A percentile compares a stretch with the other conserved stretches of the same genome.
Evolutionary conservation across 2,888 invertebrate species (phyloP).

Genomic region (Volucella zonaria): DNA sequence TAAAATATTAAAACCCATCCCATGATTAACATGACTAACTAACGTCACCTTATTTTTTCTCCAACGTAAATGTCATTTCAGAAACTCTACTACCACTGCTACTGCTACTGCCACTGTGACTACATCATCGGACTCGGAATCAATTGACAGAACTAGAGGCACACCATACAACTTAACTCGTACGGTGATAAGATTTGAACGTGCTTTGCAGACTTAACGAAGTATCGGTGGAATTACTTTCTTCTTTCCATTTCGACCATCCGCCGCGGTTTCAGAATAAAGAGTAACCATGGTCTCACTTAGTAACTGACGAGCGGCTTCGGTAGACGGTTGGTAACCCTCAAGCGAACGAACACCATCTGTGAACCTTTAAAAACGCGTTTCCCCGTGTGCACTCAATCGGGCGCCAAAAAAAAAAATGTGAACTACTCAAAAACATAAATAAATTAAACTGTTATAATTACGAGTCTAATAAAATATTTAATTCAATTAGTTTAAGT

Average conservation of each 20-base stretch:
- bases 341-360: not conserved
- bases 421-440: constrained; percentile 26
- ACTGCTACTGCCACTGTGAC: not conserved
- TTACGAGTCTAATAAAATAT: constrained; percentile 15
- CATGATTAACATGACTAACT: constrained; percentile 15
- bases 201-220: constrained; percentile 70
- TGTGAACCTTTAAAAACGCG: constrained; percentile 9
- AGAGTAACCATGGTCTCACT: constrained; percentile 57
- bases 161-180: constrained; percentile 26
- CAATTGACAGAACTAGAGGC: constrained; percentile 45
- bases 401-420: constrained; percentile 36
- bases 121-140: not conserved
- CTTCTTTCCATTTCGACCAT: constrained; percentile 65
- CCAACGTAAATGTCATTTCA: constrained; percentile 10
- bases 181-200: constrained; percentile 47
- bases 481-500: constrained; percentile 43
- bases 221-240: constrained; percentile 63
- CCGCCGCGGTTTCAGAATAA: constrained; percentile 25
- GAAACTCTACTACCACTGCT: not conserved
- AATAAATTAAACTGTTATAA: constrained; percentile 13
- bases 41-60: constrained; percentile 14
- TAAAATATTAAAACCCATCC: constrained; percentile 31
- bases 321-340: constrained; percentile 40
- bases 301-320: constrained; percentile 56
- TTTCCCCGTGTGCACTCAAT: constrained; percentile 3